phyloP scores from a whole-genome alignment of 2,113 vertebrate genomes.

The Eudyptes chrysolophus region DNA sequence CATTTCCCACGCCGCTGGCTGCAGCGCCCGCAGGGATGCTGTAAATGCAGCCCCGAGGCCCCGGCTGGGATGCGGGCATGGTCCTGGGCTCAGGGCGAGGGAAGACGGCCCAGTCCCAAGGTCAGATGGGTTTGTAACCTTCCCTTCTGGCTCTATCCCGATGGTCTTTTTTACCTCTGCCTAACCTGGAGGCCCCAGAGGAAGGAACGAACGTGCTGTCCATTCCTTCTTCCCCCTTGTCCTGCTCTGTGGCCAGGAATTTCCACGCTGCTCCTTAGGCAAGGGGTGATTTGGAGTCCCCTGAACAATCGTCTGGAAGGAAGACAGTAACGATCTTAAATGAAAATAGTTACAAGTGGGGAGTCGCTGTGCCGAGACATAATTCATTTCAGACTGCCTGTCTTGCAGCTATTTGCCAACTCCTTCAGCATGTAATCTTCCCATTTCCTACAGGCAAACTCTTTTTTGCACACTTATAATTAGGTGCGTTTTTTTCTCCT shows the following conservation, averaged over 20 bases:
- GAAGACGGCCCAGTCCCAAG: accelerated
- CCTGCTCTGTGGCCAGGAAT: not conserved
- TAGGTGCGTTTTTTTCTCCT: constrained; percentile 18
- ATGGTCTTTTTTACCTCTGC: not conserved
- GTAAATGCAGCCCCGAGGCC: accelerated
- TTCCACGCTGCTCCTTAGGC: not conserved
- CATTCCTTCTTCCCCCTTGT: not conserved
- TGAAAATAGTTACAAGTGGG: not conserved
- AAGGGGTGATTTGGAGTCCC: not conserved
- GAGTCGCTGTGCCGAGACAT: not conserved
- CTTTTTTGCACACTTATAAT: constrained; percentile 60
- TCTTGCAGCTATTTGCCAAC: not conserved
- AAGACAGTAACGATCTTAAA: not conserved
- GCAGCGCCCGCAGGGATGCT: not conserved
- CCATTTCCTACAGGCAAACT: constrained; percentile 33
- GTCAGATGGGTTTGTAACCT: accelerated
- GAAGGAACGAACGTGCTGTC: not conserved
- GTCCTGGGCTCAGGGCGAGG: not conserved
- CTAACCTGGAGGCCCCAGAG: not conserved
- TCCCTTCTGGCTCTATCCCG: not conserved
- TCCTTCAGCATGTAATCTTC: constrained; percentile 47
- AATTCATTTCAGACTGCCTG: constrained; percentile 25
- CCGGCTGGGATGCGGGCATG: accelerated
- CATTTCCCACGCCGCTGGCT: not conserved
- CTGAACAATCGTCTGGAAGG: not conserved